phyloP scores from a whole-genome alignment of 2,113 vertebrate genomes.

The Nyctereutes procyonoides region DNA sequence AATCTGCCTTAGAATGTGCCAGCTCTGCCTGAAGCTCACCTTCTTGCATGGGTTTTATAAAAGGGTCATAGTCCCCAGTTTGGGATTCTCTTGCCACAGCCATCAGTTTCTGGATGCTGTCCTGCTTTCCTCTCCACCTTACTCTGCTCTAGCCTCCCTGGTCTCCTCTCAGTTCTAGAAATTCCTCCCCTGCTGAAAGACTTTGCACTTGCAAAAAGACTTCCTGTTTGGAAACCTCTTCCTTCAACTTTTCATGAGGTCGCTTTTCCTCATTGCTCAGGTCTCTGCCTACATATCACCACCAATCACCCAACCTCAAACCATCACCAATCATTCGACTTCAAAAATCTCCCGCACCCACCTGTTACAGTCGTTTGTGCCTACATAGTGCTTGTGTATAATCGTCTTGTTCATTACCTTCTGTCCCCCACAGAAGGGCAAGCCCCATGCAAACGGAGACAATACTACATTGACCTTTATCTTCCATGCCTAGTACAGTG shows the following conservation, averaged over 20 bases:
- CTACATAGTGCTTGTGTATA: background rate
- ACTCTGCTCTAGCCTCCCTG: background rate
- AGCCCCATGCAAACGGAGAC: background rate
- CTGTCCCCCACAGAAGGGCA: no score
- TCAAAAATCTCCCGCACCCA: background rate
- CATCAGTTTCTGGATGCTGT: fast-evolving
- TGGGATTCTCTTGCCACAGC: background rate
- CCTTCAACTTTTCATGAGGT: background rate
- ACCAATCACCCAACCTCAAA: background rate
- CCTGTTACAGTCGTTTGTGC: background rate
- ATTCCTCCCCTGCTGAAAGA: background rate
- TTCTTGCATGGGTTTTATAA: background rate
- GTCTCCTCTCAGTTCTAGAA: background rate
- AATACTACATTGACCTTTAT: background rate
- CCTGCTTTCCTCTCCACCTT: background rate
- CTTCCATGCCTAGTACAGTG: background rate
- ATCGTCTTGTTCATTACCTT: background rate
- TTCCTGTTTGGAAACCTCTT: background rate
- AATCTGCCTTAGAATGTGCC: background rate
- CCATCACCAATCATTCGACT: background rate
- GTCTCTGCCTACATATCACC: background rate
- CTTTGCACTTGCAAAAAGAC: background rate
- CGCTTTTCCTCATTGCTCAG: background rate
- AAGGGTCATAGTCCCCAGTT: no score
- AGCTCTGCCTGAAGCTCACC: background rate